phyloP scores from a whole-genome alignment of 1,140 invertebrate species.

The Drosophila watanabei region DNA sequence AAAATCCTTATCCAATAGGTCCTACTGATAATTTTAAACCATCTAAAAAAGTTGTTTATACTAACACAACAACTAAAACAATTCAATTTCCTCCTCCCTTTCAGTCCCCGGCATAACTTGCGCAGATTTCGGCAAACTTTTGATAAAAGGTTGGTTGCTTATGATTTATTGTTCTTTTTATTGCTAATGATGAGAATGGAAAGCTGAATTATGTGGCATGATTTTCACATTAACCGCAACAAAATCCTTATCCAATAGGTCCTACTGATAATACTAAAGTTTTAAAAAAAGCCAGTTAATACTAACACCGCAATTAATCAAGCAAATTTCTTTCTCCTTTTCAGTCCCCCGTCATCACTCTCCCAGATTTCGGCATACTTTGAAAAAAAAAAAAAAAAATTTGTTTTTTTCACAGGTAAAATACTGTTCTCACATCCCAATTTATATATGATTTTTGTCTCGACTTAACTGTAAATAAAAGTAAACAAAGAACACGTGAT shows the following conservation, averaged over 20 bases:
- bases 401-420: conserved; percentile 53
- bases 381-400: too few relatives aligned
- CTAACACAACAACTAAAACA: neutral
- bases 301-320: too few relatives aligned
- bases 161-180: neutral
- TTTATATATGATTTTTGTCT: neutral
- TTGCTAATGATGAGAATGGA: conserved; percentile 62
- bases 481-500: conserved; percentile 15
- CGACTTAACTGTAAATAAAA: conserved; percentile 2
- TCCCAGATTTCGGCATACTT: too few relatives aligned
- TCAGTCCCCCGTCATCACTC: too few relatives aligned
- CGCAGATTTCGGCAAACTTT: neutral
- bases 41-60: neutral
- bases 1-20: conserved; percentile 63
- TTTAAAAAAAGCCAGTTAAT: too few relatives aligned
- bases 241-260: conserved; percentile 78
- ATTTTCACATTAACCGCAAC: conserved; percentile 82
- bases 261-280: conserved; percentile 65
- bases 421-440: neutral
- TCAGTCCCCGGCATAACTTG: neutral
- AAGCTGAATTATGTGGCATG: conserved; percentile 75
- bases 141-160: conserved; percentile 2
- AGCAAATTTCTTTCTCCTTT: too few relatives aligned
- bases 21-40: conserved; percentile 50
- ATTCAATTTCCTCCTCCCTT: neutral